These are phyloP conservation scores for Sebastes miniatus DNA, from an alignment of 2,797 vertebrate genomes.

Conservation along the genomic window DNA sequence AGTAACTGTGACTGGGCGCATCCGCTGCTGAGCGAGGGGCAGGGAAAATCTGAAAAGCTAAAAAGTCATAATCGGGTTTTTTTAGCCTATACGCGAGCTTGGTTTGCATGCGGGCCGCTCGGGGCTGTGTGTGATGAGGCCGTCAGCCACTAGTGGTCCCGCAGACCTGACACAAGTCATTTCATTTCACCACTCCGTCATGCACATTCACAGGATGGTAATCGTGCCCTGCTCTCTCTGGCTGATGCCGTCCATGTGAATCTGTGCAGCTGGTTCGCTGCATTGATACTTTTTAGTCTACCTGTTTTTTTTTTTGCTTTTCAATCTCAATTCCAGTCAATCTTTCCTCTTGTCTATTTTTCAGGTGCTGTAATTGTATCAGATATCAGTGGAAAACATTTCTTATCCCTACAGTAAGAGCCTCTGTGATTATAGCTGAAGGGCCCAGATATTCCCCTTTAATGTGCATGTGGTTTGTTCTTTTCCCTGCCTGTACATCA, in stretches of 20 bases:
- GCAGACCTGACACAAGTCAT: conserved; percentile 73
- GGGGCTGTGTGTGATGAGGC: conserved; percentile 52
- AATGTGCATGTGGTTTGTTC: conserved; percentile 23
- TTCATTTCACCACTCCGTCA: conserved; percentile 69
- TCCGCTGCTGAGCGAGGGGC: conserved; percentile 37
- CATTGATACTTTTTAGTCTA: conserved; percentile 18
- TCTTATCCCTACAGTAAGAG: conserved; percentile 16
- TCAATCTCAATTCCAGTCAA: background rate
- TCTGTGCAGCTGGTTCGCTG: conserved; percentile 44
- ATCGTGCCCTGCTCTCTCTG: conserved; percentile 30
- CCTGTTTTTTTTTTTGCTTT: background rate
- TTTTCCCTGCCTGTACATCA: conserved; percentile 8
- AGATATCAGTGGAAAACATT: conserved; percentile 28
- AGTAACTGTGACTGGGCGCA: conserved; percentile 69
- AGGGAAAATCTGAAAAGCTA: conserved; percentile 66
- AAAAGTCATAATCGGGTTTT: conserved; percentile 70
- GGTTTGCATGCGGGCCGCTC: conserved; percentile 17
- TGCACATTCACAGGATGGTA: conserved; percentile 65
- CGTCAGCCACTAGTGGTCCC: conserved; percentile 58
- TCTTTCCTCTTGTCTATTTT: background rate
- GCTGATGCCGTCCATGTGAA: conserved; percentile 16
- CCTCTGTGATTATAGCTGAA: conserved; percentile 22
- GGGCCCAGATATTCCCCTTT: conserved; percentile 20
- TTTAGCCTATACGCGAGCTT: background rate
- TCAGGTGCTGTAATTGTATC: conserved; percentile 23